phyloP scores from a whole-genome alignment of 2,888 invertebrate species.

The Drosophila nigricruria region DNA sequence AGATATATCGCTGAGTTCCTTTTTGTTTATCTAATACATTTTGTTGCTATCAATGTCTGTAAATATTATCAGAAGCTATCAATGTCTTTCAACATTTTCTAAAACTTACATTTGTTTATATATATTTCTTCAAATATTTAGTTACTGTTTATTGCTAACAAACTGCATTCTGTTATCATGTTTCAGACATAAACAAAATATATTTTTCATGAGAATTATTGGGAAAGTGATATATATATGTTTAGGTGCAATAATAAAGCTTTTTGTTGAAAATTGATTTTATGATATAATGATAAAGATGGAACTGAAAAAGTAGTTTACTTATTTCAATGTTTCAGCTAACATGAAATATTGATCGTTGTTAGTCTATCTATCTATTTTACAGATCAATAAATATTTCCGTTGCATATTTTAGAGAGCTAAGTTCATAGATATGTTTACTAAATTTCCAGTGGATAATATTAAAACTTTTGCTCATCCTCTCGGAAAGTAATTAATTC shows the following conservation, averaged over 20 bases:
- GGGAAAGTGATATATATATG: not conserved
- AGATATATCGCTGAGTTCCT: not conserved
- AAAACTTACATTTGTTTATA: not conserved
- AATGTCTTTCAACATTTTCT: not conserved
- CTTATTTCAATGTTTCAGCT: not conserved
- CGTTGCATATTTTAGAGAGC: slow-evolving; percentile 7
- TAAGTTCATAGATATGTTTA: not conserved
- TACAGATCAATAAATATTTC: not conserved
- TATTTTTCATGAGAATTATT: not conserved
- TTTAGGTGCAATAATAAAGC: not conserved
- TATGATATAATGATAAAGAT: not conserved
- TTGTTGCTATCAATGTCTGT: not conserved
- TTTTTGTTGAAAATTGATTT: not conserved
- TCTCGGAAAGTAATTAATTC: not conserved
- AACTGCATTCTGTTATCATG: not conserved
- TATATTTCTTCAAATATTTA: not conserved
- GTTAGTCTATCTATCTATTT: not conserved
- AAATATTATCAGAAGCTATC: not conserved
- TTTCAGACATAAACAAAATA: slow-evolving; percentile 1
- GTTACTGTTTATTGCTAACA: not conserved
- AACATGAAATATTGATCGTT: not conserved
- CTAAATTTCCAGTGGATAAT: not conserved
- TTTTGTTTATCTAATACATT: not conserved
- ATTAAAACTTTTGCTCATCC: not conserved
- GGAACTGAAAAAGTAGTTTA: not conserved